Evolutionary conservation across 2,797 vertebrate genomes (phyloP).

Genomic region (Phalloptychus januarius): DNA sequence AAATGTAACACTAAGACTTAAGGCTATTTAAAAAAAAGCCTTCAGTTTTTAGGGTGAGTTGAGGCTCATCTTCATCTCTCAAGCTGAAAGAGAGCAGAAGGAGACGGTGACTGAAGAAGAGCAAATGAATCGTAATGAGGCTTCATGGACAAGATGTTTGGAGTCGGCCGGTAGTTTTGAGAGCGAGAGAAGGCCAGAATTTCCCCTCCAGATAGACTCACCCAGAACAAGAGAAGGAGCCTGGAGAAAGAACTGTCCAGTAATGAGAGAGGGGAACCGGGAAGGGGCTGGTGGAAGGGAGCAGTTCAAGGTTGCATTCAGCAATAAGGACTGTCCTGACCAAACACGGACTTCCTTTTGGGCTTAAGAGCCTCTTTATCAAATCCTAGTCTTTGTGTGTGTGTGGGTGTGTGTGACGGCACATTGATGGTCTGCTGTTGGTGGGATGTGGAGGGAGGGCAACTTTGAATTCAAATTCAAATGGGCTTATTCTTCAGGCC

Average conservation of each 20-base stretch:
- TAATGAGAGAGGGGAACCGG: slow-evolving; percentile 67
- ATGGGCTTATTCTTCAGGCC: slow-evolving; percentile 61
- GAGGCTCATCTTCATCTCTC: slow-evolving; percentile 50
- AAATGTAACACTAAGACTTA: not conserved
- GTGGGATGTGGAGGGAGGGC: slow-evolving; percentile 35
- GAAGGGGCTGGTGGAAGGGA: not conserved
- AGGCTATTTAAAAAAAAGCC: not conserved
- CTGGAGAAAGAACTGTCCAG: slow-evolving; percentile 63
- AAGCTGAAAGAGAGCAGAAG: slow-evolving; percentile 18
- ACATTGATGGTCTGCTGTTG: slow-evolving; percentile 65
- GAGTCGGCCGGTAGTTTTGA: slow-evolving; percentile 35
- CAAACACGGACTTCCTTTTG: slow-evolving; percentile 75
- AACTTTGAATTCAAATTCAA: slow-evolving; percentile 80
- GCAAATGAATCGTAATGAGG: slow-evolving; percentile 75
- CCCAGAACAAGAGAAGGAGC: slow-evolving; percentile 12
- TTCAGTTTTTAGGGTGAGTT: slow-evolving; percentile 50
- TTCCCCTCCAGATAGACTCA: slow-evolving; percentile 48
- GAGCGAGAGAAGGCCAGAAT: slow-evolving; percentile 15
- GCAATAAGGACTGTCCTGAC: slow-evolving; percentile 64
- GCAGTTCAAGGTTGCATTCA: slow-evolving; percentile 78
- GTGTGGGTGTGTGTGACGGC: not conserved
- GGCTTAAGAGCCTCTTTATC: slow-evolving; percentile 80
- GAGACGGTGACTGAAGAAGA: slow-evolving; percentile 37
- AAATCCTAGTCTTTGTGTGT: slow-evolving; percentile 52
- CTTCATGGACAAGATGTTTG: slow-evolving; percentile 53